Conservation (phyloP, 1,140 invertebrate species). For the Platyscapa corneri region DNA sequence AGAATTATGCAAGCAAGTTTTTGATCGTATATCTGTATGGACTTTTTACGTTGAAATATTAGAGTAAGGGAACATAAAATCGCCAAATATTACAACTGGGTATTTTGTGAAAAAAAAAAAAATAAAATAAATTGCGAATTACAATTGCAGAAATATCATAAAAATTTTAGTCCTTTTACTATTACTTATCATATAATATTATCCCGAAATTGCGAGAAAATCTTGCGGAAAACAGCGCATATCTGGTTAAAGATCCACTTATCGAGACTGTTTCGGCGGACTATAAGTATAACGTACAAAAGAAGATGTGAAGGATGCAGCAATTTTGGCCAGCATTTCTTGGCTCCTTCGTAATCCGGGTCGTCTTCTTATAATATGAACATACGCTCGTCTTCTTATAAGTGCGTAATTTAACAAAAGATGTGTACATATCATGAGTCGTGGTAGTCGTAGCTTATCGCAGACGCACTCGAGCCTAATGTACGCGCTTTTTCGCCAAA, state of each 20-base stretch:
- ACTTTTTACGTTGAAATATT: neutral
- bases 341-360: slow-evolving; percentile 61
- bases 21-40: neutral
- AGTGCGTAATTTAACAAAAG: slow-evolving; percentile 59
- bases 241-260: neutral
- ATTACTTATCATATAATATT: neutral
- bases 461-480: neutral
- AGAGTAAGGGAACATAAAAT: neutral
- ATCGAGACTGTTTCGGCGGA: neutral
- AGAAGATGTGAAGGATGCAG: neutral
- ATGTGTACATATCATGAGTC: neutral
- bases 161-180: neutral
- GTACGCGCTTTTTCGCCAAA: neutral
- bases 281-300: neutral
- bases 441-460: neutral
- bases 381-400: neutral
- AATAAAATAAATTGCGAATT: neutral
- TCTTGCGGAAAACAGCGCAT: too few species aligned
- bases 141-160: neutral
- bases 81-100: neutral
- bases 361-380: slow-evolving; percentile 55
- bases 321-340: slow-evolving; percentile 55
- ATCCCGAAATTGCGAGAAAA: neutral
- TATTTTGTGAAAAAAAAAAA: neutral
- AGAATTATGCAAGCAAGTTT: neutral